These are phyloP conservation scores for Ylistrum balloti DNA, from an alignment of 1,140 invertebrate species.

Conservation along the genomic window DNA sequence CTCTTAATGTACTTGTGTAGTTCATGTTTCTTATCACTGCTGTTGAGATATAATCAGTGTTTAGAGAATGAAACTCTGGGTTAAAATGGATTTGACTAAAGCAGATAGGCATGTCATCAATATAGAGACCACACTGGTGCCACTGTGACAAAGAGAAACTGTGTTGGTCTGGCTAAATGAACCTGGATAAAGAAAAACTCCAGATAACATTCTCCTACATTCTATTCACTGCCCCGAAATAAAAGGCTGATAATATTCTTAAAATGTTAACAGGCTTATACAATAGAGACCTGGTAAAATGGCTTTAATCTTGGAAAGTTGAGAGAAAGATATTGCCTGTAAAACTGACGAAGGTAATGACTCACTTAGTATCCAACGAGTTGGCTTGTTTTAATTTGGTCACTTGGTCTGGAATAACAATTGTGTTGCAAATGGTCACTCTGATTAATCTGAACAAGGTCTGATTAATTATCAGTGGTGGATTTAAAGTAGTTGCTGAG, in stretches of 20 bases:
- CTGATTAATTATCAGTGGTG: conserved; percentile 15
- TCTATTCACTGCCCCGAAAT: conserved; percentile 21
- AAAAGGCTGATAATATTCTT: conserved; percentile 11
- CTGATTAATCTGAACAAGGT: not conserved
- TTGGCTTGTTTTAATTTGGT: not conserved
- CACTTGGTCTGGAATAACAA: not conserved
- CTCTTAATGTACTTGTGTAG: conserved; percentile 26
- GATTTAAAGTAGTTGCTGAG: not conserved
- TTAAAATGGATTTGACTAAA: conserved; percentile 29
- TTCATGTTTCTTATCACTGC: conserved; percentile 3
- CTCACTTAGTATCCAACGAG: not conserved
- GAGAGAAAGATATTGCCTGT: not conserved
- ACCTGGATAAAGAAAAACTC: not conserved
- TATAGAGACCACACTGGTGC: not conserved
- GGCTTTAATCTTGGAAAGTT: conserved; percentile 6
- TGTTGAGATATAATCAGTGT: not conserved
- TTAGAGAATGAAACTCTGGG: conserved; percentile 4
- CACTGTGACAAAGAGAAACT: not conserved
- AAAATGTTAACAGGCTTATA: not conserved
- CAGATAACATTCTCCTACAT: conserved; percentile 19
- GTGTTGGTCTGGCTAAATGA: not conserved
- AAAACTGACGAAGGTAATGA: not conserved
- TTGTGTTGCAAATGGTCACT: not conserved
- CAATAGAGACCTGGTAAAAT: not conserved
- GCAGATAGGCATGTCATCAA: not conserved